Evolutionary conservation across 2,888 invertebrate species (phyloP), one percentile per base, ranked within the genome.

Genomic region (Galerucella pusilla): DNA sequence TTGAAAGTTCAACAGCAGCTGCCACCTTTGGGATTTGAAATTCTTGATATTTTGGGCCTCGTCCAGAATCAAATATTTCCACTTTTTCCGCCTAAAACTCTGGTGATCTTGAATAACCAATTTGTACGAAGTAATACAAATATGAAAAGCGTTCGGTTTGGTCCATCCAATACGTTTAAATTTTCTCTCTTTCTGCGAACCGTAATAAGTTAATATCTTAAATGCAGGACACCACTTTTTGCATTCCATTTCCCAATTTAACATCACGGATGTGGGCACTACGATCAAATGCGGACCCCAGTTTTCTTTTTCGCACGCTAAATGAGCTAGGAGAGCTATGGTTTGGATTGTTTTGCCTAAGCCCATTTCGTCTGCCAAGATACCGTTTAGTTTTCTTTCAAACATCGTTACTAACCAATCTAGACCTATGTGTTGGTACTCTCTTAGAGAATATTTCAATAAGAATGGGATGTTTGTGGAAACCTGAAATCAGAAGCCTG

Each of bases 241-340:
- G 86, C 98, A 96, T 89, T 99, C 99, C 96, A 99, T 97, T 90
- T 99, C 99, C 99, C 99, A 99, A 89, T 99, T 99, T 77, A 99
- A 91, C 95, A 99, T 98, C 68, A 99, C 99, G 80, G 98, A 98
- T 16, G 99, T 99, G 75, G 99, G 99, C 80, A 99, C 99, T 78
- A 99, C 96, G 81, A 99, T 97, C 35, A 99, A 91, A 91, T 99
- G 99, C 71, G 99, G 99, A 49, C 99, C 99, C 99, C 99, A 99
- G 86, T 97, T 94, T 80, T 90, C 91, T 85, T 94, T 94, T 84
- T 96, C 97, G 83, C 96, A 96, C 28, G 98, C 98, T 81, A 98
- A 89, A 89, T 98, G 97, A 35, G 97, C 97, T 78, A 98, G 89
- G 80, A 98, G 90, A 10, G 98, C 96, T 84, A 98, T 98, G 0